Conservation (phyloP, 2,888 invertebrate genomes). For the Autographa gamma region DNA sequence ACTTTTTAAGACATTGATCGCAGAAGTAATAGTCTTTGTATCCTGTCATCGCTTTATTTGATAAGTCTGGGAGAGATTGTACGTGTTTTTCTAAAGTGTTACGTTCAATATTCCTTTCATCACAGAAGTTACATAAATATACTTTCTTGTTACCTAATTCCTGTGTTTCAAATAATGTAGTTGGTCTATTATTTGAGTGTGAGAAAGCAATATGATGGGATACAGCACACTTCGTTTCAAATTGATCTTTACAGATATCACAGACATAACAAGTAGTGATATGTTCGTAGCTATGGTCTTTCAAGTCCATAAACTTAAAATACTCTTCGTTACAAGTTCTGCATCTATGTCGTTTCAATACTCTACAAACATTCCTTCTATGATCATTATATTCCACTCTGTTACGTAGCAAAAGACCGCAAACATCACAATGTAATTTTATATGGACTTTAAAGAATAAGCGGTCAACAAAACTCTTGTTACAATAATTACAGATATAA, state of each 20-base stretch:
- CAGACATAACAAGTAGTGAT: slow-evolving; percentile 68
- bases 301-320: slow-evolving; percentile 77
- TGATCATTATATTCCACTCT: slow-evolving; percentile 71
- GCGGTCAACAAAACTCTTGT: slow-evolving; percentile 77
- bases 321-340: slow-evolving; percentile 70
- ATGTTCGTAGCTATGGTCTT: slow-evolving; percentile 81
- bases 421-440: slow-evolving; percentile 79
- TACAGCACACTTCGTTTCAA: slow-evolving; percentile 72
- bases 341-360: slow-evolving; percentile 72
- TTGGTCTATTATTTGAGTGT: slow-evolving; percentile 71
- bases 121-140: slow-evolving; percentile 80
- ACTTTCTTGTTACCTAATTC: slow-evolving; percentile 69
- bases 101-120: slow-evolving; percentile 72
- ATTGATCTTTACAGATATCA: slow-evolving; percentile 81
- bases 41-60: slow-evolving; percentile 74
- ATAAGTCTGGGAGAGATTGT: slow-evolving; percentile 71
- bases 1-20: slow-evolving; percentile 77
- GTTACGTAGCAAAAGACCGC: slow-evolving; percentile 67
- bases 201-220: slow-evolving; percentile 76
- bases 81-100: slow-evolving; percentile 72
- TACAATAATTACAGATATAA: slow-evolving; percentile 83
- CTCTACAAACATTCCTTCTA: slow-evolving; percentile 68
- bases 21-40: slow-evolving; percentile 80
- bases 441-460: slow-evolving; percentile 83
- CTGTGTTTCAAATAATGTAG: slow-evolving; percentile 66